These are phyloP conservation scores for Labrus mixtus DNA, from an alignment of 2,113 vertebrate species.

Conservation along the genomic window DNA sequence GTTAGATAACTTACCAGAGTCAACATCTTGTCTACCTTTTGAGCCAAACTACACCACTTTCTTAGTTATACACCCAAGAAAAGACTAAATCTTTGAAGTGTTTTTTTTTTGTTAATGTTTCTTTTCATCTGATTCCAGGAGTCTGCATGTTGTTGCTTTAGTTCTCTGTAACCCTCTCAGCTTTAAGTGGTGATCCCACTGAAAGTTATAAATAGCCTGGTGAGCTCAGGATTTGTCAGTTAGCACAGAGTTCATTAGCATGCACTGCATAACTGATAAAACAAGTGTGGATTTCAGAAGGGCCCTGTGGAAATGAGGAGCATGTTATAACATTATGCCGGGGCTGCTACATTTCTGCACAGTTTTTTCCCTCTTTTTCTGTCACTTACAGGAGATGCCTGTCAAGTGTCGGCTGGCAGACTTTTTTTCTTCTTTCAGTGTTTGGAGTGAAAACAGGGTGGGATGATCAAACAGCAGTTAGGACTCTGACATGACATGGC, in stretches of 20 bases:
- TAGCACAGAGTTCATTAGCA: constrained; percentile 28
- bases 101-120: neutral
- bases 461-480: constrained; percentile 2
- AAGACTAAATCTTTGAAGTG: too few relatives aligned
- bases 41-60: too few relatives aligned
- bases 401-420: neutral
- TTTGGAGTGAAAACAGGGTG: neutral
- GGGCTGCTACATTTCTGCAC: neutral
- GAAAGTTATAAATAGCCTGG: constrained; percentile 27
- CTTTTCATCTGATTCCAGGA: neutral
- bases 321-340: constrained; percentile 28
- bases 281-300: constrained; percentile 39
- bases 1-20: too few relatives aligned
- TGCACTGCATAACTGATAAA: constrained; percentile 25
- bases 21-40: too few relatives aligned
- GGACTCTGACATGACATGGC: constrained; percentile 3
- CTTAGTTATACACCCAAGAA: too few relatives aligned
- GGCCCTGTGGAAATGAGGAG: constrained; percentile 37
- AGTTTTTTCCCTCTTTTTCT: neutral
- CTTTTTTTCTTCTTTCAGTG: neutral
- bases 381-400: neutral
- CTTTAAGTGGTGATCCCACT: constrained; percentile 15
- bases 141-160: neutral
- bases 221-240: neutral
- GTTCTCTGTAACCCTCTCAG: constrained; percentile 1